A percentile compares a stretch with the other conserved stretches of the same genome.
These are phyloP conservation scores for Tetraodon nigroviridis DNA, from an alignment of 2,113 vertebrate genomes.

Conservation along the genomic window DNA sequence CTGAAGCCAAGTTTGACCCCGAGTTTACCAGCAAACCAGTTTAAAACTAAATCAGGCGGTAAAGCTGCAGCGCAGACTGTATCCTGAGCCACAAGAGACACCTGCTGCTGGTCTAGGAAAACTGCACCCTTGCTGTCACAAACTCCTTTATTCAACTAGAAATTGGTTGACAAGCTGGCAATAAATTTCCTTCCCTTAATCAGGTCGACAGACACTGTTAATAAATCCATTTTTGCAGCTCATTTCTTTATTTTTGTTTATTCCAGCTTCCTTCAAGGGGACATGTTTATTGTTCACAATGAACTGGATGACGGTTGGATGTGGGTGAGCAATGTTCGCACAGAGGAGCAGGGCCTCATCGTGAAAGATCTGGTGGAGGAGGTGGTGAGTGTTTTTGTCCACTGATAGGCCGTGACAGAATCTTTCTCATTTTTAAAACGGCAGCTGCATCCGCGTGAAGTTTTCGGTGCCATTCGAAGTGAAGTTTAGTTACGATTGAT, in stretches of 20 bases:
- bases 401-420: background rate
- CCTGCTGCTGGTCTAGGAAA: slow-evolving; percentile 38
- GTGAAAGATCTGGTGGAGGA: slow-evolving; percentile 96
- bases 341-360: slow-evolving; percentile 96
- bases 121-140: too few species aligned
- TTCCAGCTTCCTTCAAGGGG: slow-evolving; percentile 95
- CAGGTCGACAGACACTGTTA: too few species aligned
- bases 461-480: background rate
- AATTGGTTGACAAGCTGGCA: background rate
- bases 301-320: slow-evolving; percentile 99
- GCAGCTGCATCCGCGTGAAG: background rate
- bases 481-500: slow-evolving; percentile 1
- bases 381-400: slow-evolving; percentile 81
- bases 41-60: background rate
- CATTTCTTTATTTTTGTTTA: slow-evolving; percentile 3
- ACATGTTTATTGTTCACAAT: slow-evolving; percentile 99
- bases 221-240: background rate
- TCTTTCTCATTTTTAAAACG: too few species aligned
- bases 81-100: slow-evolving; percentile 34
- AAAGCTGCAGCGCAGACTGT: slow-evolving; percentile 10
- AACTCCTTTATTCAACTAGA: too few species aligned
- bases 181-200: too few species aligned
- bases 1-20: slow-evolving; percentile 27
- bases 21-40: slow-evolving; percentile 16
- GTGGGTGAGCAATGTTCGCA: slow-evolving; percentile 97